A percentile compares a stretch with the other conserved stretches of the same genome.
phyloP scores from a whole-genome alignment of 2,888 invertebrate genomes.

The Scelioninae gen. 1 region DNA sequence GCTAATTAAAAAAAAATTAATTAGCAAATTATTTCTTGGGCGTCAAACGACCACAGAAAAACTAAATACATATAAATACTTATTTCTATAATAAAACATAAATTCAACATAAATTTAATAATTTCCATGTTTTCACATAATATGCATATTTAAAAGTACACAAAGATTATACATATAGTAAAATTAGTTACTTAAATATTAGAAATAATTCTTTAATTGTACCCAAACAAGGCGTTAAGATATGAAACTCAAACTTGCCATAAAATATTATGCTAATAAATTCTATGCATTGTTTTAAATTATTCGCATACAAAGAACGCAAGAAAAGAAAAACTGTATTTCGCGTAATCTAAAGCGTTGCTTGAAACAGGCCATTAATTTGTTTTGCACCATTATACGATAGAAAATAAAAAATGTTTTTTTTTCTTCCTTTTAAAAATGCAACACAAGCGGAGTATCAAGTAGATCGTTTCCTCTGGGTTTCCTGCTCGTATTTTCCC shows the following conservation, averaged over 20 bases:
- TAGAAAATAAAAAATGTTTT: constrained; percentile 46
- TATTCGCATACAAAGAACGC: background rate
- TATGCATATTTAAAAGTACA: too few relatives aligned
- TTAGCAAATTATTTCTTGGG: too few relatives aligned
- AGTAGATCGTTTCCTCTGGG: constrained; percentile 71
- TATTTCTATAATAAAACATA: too few relatives aligned
- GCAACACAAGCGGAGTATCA: constrained; percentile 71
- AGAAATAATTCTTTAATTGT: too few relatives aligned
- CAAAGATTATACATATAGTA: too few relatives aligned
- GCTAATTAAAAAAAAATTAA: too few relatives aligned
- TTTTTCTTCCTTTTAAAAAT: constrained; percentile 64
- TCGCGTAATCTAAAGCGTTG: constrained; percentile 12
- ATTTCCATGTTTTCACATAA: too few relatives aligned
- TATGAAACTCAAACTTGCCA: background rate
- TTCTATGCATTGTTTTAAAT: background rate
- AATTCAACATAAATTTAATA: too few relatives aligned
- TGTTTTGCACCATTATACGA: constrained; percentile 41
- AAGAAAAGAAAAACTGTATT: background rate
- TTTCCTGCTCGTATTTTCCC: constrained; percentile 70
- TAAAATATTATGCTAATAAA: background rate
- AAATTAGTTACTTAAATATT: too few relatives aligned
- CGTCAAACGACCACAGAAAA: too few relatives aligned
- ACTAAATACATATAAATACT: too few relatives aligned
- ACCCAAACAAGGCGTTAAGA: too few relatives aligned
- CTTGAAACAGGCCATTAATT: constrained; percentile 45